Evolutionary conservation across 2,113 vertebrate genomes (phyloP).

Genomic region (Pterocles gutturalis): DNA sequence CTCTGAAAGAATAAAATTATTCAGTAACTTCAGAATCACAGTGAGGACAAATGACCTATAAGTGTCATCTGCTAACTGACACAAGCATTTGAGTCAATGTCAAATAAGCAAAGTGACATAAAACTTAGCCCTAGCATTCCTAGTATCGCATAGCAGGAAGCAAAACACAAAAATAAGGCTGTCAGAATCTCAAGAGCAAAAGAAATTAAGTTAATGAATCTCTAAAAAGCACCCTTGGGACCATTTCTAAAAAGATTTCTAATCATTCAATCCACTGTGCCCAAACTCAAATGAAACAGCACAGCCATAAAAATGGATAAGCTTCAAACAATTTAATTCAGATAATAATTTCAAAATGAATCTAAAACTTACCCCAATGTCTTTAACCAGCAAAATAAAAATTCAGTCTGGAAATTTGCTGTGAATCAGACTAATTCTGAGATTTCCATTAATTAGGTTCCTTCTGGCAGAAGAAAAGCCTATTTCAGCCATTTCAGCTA

Average conservation of each 20-base stretch:
- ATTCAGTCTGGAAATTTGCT: not conserved
- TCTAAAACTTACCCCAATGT: not conserved
- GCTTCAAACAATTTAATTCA: not conserved
- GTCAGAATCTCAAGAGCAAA: not conserved
- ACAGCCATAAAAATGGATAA: not conserved
- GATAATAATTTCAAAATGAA: not conserved
- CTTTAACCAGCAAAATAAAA: not conserved
- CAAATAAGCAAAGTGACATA: not conserved
- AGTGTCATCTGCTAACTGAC: not conserved
- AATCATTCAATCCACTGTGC: not conserved
- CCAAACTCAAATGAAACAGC: not conserved
- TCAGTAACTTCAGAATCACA: conserved; percentile 22
- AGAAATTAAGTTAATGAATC: not conserved
- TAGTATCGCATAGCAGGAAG: not conserved
- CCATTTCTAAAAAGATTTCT: not conserved
- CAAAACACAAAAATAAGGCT: not conserved
- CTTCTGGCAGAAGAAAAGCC: not conserved
- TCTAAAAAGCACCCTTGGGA: not conserved
- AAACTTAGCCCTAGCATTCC: not conserved
- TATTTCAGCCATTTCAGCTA: not conserved
- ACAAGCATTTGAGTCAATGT: not conserved
- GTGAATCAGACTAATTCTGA: not conserved
- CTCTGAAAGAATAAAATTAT: not conserved
- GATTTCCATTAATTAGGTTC: not conserved
- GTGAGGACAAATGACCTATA: not conserved